phyloP scores from a whole-genome alignment of 53 echinoderm and acorn worm genomes.

The Hippasteria phrygiana region DNA sequence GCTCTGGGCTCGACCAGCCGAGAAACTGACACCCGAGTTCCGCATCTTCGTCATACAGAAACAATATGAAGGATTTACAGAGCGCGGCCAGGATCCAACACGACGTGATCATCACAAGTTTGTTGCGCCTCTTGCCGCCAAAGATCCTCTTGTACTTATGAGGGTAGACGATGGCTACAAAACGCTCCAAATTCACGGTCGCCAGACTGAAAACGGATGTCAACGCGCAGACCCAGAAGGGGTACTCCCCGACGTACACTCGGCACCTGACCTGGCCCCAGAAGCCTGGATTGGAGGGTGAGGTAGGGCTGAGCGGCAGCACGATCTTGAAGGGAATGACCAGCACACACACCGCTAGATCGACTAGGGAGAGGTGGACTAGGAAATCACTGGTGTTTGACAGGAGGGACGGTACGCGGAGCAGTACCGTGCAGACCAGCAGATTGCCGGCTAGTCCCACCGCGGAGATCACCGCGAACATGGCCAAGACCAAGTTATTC shows the following conservation, averaged over 20 bases:
- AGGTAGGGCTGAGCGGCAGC: background rate
- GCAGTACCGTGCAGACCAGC: constrained; percentile 69
- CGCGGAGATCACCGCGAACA: constrained; percentile 70
- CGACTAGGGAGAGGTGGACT: constrained; percentile 80
- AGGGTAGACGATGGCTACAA: constrained; percentile 69
- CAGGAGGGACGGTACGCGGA: constrained; percentile 75
- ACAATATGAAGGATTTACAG: constrained; percentile 25
- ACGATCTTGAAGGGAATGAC: constrained; percentile 82
- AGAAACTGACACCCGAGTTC: constrained; percentile 8
- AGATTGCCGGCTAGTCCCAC: constrained; percentile 80
- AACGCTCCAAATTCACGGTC: constrained; percentile 70
- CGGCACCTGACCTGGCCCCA: constrained; percentile 62
- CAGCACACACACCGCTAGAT: constrained; percentile 78
- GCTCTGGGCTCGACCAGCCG: background rate
- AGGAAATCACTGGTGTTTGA: constrained; percentile 89
- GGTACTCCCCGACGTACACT: constrained; percentile 36
- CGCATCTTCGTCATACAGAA: constrained; percentile 6
- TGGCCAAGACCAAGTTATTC: background rate
- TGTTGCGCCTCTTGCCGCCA: constrained; percentile 13
- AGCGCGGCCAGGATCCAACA: constrained; percentile 16
- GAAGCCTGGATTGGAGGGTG: constrained; percentile 21
- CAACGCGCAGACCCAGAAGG: constrained; percentile 49
- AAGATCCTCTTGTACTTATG: constrained; percentile 29
- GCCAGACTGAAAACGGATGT: constrained; percentile 59
- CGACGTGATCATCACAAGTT: background rate